These are phyloP conservation scores for Hormaphis cornu DNA, from an alignment of 1,140 invertebrate genomes.

Conservation along the genomic window DNA sequence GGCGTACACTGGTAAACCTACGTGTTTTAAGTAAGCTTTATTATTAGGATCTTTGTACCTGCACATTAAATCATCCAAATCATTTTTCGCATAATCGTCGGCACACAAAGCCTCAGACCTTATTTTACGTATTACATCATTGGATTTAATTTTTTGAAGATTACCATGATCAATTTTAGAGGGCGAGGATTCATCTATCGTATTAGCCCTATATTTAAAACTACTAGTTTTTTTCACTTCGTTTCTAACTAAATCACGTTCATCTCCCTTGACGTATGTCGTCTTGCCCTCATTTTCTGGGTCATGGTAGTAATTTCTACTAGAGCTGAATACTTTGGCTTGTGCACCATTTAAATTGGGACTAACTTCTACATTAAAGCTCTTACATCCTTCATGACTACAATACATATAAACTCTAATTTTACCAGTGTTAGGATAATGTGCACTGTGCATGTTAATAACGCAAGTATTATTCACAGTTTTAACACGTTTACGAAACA, in stretches of 20 bases:
- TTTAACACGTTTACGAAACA: background rate
- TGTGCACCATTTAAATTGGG: background rate
- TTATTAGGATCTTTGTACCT: background rate
- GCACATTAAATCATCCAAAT: background rate
- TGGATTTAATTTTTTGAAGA: background rate
- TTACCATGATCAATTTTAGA: background rate
- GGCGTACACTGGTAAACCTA: background rate
- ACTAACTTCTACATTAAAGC: background rate
- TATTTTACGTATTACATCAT: background rate
- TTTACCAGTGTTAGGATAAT: background rate
- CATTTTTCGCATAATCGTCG: background rate
- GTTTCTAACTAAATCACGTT: background rate
- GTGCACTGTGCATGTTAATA: background rate
- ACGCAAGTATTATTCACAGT: background rate
- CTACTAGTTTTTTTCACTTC: background rate
- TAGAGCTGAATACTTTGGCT: background rate
- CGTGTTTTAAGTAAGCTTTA: background rate
- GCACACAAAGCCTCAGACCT: background rate
- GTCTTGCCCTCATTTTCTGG: background rate
- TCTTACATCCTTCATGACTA: background rate
- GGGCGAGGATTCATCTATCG: background rate
- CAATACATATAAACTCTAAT: background rate
- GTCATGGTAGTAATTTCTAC: background rate
- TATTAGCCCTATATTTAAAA: background rate
- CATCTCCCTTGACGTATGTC: background rate